Percentiles rank a stretch among this genome's conserved stretches.
Conservation (phyloP, 92 coral and sea anemone genomes). For the Porites cylindrica region DNA sequence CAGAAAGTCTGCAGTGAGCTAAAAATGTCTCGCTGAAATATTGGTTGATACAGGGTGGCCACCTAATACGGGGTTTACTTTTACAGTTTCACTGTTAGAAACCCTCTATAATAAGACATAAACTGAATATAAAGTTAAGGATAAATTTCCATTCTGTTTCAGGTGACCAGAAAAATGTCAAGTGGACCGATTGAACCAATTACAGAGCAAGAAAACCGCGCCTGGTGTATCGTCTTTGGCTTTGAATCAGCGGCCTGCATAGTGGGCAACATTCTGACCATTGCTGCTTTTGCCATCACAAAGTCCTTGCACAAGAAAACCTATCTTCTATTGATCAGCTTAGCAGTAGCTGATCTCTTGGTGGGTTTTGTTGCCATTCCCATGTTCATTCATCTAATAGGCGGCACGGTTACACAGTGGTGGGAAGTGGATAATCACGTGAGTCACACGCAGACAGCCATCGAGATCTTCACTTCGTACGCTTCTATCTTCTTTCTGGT, state of each 20-base stretch:
- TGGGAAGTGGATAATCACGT: slow-evolving; percentile 29
- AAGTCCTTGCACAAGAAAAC: slow-evolving; percentile 63
- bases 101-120: too few species aligned
- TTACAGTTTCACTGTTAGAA: too few species aligned
- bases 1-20: too few species aligned
- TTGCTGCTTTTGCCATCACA: slow-evolving; percentile 51
- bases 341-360: slow-evolving; percentile 76
- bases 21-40: too few species aligned
- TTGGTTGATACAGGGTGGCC: too few species aligned
- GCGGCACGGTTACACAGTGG: slow-evolving; percentile 23
- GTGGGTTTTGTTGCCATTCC: slow-evolving; percentile 67
- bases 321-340: slow-evolving; percentile 59
- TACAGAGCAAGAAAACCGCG: slow-evolving; percentile 40
- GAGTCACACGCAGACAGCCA: slow-evolving; percentile 37
- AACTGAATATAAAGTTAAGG: too few species aligned
- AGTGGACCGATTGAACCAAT: not conserved
- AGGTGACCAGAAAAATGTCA: slow-evolving; percentile 19
- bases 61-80: too few species aligned
- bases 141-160: not conserved
- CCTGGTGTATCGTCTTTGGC: slow-evolving; percentile 73
- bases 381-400: slow-evolving; percentile 63
- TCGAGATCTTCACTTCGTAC: slow-evolving; percentile 69
- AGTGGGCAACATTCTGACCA: slow-evolving; percentile 51
- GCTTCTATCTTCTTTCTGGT: slow-evolving; percentile 72
- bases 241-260: slow-evolving; percentile 60